A percentile compares a stretch with the other conserved stretches of the same genome.
Conservation (phyloP, 2,888 invertebrate species). For the Poecilobothrus nobilitatus region DNA sequence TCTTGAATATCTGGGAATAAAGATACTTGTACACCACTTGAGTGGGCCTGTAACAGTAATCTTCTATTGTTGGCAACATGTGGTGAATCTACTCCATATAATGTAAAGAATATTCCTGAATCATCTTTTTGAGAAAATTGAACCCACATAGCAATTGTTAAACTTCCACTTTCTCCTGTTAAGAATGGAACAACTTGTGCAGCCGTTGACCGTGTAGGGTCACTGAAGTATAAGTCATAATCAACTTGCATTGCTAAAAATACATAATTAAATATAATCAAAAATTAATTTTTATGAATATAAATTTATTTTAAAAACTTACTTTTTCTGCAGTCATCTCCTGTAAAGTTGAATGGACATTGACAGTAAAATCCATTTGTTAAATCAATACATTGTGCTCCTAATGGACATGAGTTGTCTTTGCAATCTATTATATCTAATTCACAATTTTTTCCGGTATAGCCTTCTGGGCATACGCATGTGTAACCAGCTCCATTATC, state of each 20-base stretch:
- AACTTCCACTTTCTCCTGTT: constrained; percentile 62
- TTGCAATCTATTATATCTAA: constrained; percentile 86
- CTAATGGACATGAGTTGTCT: constrained; percentile 88
- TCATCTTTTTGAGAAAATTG: constrained; percentile 87
- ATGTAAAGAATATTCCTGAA: constrained; percentile 86
- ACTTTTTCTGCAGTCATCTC: constrained; percentile 94
- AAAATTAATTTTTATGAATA: neutral
- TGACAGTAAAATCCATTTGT: constrained; percentile 89
- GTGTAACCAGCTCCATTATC: constrained; percentile 78
- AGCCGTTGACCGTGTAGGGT: constrained; percentile 81
- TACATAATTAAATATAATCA: neutral
- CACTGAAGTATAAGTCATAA: constrained; percentile 93
- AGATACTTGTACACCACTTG: constrained; percentile 86
- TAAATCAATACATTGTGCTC: constrained; percentile 84
- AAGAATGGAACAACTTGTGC: constrained; percentile 88
- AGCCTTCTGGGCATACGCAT: constrained; percentile 78
- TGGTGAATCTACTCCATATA: constrained; percentile 79
- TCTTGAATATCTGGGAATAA: constrained; percentile 82
- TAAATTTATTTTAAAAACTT: constrained; percentile 35
- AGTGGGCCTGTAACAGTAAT: constrained; percentile 82
- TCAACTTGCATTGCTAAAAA: constrained; percentile 90
- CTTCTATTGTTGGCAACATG: constrained; percentile 69
- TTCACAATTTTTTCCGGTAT: constrained; percentile 74
- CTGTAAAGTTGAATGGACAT: constrained; percentile 94
- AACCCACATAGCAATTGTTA: constrained; percentile 94